Evolutionary conservation across 2,113 vertebrate genomes (phyloP).

Genomic region (Menura novaehollandiae): DNA sequence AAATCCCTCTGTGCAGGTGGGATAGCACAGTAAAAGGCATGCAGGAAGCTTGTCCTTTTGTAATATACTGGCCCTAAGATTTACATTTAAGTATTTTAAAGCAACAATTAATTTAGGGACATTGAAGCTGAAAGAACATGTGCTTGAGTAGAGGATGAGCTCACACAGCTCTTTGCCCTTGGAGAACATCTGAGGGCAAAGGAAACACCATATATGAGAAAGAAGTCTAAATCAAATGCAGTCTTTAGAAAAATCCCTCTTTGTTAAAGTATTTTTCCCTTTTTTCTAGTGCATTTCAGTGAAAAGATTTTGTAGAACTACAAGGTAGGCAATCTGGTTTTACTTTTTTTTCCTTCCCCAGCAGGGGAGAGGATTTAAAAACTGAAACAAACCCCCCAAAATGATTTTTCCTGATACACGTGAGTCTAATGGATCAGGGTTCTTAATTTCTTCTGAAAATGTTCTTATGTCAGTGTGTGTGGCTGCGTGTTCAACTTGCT

Average conservation of each 20-base stretch:
- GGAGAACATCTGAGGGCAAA: neutral
- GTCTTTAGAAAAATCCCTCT: neutral
- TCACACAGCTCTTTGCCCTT: neutral
- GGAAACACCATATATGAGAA: neutral
- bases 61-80: neutral
- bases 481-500: neutral
- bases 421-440: neutral
- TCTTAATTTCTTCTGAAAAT: neutral
- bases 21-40: neutral
- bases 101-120: neutral
- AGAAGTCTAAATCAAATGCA: neutral
- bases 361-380: neutral
- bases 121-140: neutral
- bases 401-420: neutral
- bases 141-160: neutral
- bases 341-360: neutral
- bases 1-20: neutral
- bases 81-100: neutral
- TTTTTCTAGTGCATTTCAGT: neutral
- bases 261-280: neutral
- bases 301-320: neutral
- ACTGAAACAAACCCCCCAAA: fast-evolving
- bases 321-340: neutral
- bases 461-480: neutral
- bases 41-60: neutral